Conservation (phyloP, 2,888 invertebrate species). For the Punctoribates punctum region DNA sequence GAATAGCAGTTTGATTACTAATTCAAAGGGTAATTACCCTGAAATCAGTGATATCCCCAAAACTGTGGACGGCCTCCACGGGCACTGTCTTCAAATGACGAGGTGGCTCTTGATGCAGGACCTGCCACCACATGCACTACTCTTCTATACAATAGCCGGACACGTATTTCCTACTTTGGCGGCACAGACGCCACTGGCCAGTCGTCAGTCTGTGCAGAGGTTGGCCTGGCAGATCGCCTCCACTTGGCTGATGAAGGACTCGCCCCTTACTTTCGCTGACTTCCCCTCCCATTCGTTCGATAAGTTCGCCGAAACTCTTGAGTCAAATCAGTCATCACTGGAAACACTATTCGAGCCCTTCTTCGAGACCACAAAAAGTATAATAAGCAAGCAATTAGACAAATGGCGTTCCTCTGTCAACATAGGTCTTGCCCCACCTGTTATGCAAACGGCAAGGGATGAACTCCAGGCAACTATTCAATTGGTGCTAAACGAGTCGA, state of each 20-base stretch:
- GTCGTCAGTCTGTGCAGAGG: conserved; percentile 42
- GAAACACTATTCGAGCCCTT: conserved; percentile 39
- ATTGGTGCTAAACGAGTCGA: conserved; percentile 22
- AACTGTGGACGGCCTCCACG: conserved; percentile 19
- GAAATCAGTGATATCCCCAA: conserved; percentile 23
- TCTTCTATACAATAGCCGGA: conserved; percentile 35
- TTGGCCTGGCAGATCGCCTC: conserved; percentile 99
- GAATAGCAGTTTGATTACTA: neutral
- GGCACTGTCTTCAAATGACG: conserved; percentile 24
- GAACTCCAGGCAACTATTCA: conserved; percentile 36
- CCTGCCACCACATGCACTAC: conserved; percentile 28
- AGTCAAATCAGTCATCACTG: neutral
- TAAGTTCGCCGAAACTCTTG: conserved; percentile 16
- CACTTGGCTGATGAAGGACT: conserved; percentile 73
- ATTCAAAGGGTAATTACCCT: neutral
- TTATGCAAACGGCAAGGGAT: neutral
- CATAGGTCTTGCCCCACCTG: neutral
- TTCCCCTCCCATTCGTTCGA: conserved; percentile 21
- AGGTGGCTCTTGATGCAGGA: conserved; percentile 21
- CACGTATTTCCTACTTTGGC: conserved; percentile 37
- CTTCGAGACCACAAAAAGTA: neutral
- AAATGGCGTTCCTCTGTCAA: neutral
- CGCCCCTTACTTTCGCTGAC: conserved; percentile 42
- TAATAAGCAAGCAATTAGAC: conserved; percentile 22
- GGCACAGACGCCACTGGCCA: neutral